Evolutionary conservation across 2,113 vertebrate species (phyloP).

Genomic region (Orientallactaga bullata): DNA sequence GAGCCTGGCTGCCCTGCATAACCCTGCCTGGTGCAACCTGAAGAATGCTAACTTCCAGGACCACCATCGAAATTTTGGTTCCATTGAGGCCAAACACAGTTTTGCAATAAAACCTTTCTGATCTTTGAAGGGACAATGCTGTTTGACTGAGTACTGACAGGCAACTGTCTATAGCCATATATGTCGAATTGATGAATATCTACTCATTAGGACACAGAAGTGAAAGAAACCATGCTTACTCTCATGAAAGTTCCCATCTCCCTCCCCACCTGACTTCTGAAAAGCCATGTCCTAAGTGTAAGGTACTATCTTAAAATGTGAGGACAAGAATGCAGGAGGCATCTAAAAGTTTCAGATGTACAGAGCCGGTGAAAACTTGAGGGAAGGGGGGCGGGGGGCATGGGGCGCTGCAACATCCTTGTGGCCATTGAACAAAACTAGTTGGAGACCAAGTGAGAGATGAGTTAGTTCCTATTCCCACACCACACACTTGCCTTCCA

Average conservation of each 20-base stretch:
- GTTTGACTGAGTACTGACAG: background rate
- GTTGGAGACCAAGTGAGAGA: background rate
- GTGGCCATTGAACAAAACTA: background rate
- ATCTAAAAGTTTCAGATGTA: constrained; percentile 9
- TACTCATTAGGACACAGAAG: background rate
- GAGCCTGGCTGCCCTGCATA: background rate
- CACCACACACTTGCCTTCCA: background rate
- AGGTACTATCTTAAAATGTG: background rate
- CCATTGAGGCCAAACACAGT: constrained; percentile 7
- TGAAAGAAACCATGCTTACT: background rate
- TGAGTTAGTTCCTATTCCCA: background rate
- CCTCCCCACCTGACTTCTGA: background rate
- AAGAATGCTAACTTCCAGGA: constrained; percentile 12
- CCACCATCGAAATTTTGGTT: constrained; percentile 35
- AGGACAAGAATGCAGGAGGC: background rate
- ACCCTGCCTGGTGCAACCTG: background rate
- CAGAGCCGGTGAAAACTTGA: background rate
- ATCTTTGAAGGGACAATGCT: background rate
- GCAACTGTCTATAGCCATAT: background rate
- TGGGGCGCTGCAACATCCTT: too few species aligned
- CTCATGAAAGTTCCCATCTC: background rate
- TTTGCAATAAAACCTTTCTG: background rate
- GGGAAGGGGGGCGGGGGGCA: too few species aligned
- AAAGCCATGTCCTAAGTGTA: background rate
- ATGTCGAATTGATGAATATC: background rate